phyloP scores from a whole-genome alignment of 2,113 vertebrate genomes.

The Mormyrus iriodes region DNA sequence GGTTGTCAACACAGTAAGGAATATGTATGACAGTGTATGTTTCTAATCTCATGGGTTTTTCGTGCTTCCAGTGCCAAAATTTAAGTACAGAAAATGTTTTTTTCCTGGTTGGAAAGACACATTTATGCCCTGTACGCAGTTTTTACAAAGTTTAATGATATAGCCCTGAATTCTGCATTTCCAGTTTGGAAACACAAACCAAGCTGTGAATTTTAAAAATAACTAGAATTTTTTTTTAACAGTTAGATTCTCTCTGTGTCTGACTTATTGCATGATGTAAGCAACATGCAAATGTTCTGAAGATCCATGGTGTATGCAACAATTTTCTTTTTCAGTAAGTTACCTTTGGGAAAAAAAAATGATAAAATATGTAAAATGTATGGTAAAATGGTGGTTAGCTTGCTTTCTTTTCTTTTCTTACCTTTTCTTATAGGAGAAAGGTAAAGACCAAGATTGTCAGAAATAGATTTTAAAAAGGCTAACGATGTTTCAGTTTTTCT shows the following conservation, averaged over 20 bases:
- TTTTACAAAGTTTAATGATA: neutral
- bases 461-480: neutral
- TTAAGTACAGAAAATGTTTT: neutral
- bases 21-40: neutral
- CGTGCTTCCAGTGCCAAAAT: neutral
- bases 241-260: neutral
- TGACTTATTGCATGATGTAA: neutral
- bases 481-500: neutral
- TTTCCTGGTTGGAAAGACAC: neutral
- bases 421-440: neutral
- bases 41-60: neutral
- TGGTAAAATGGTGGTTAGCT: neutral
- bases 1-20: neutral
- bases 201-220: neutral
- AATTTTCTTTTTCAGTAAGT: neutral
- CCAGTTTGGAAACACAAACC: neutral
- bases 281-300: neutral
- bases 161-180: neutral
- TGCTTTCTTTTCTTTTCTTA: neutral
- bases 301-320: neutral
- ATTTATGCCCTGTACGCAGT: neutral
- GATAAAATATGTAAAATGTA: neutral
- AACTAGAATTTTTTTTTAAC: neutral
- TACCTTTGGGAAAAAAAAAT: neutral
- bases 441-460: neutral